Evolutionary conservation across 2,888 invertebrate species (phyloP), one percentile per base, ranked within the genome.

Genomic region (Chaitophorus viminalis): DNA sequence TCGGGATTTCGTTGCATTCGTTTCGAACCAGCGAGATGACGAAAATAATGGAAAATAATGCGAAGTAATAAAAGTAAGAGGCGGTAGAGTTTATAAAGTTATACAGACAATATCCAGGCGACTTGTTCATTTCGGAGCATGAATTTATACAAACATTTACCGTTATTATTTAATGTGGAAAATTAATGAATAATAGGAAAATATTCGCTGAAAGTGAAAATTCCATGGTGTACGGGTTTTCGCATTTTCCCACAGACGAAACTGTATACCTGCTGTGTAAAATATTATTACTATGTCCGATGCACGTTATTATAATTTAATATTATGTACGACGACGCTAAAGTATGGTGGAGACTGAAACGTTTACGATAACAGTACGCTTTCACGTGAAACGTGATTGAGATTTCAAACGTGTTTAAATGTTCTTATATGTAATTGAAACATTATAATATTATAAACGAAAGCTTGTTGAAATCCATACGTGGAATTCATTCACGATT

Each of bases 11-110:
- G 33, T 65, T 60, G 78, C 60, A 14, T 46, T 65, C 78, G 17
- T 60, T 60, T 65, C 33, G 60, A 79, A 79, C 60, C 31, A 25
- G 29, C 36, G 33, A 46, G 36, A 79, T n/a, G 60, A 79, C 18
- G 36, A 79, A 31, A 79, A 65, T 60, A 36, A 78, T 78, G 36
- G 36, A n/a, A 78, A 78, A 60, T 78, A 60, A 60, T 78, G 60
- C 60, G 60, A 60, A 33, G 25, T n/a, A 46, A 46, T 46, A 46
- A 46, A 77, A 76, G 46, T 76, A 14, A 60, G 78, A 60, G 14
- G 33, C 33, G 33, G 76, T 29, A 46, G 76, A 60, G 54, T 78
- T 54, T 78, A 33, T 78, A 14, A 54, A 78, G 78, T 79, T 79
- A n/a, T 36, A 60, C 36, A 60, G 60, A 79, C n/a, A 60, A 17